phyloP scores from a whole-genome alignment of 1,140 invertebrate genomes.

The Caenorhabditis elegans region WBcel235 BX284602.5:7893001-7893500 shows the following conservation, averaged over 20 bases:
- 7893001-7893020: conserved; percentile 18
- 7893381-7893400: neutral
- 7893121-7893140: conserved; percentile 23
- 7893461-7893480: neutral
- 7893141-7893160: neutral
- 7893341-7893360: conserved; percentile 44
- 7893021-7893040: conserved; percentile 15
- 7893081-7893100: neutral
- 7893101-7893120: neutral
- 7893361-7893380: neutral
- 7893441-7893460: neutral
- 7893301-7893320: conserved; percentile 25
- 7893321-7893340: conserved; percentile 44
- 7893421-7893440: conserved; percentile 26
- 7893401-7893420: conserved; percentile 40
- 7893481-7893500: neutral
- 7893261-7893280: conserved; percentile 48
- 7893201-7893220: neutral
- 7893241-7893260: conserved; percentile 23
- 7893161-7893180: neutral
- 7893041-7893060: conserved; percentile 17
- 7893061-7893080: neutral
- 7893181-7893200: neutral
- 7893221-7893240: conserved; percentile 29
- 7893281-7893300: conserved; percentile 46